phyloP scores from a whole-genome alignment of 1,140 invertebrate species.

The Leptopilina boulardi region DNA sequence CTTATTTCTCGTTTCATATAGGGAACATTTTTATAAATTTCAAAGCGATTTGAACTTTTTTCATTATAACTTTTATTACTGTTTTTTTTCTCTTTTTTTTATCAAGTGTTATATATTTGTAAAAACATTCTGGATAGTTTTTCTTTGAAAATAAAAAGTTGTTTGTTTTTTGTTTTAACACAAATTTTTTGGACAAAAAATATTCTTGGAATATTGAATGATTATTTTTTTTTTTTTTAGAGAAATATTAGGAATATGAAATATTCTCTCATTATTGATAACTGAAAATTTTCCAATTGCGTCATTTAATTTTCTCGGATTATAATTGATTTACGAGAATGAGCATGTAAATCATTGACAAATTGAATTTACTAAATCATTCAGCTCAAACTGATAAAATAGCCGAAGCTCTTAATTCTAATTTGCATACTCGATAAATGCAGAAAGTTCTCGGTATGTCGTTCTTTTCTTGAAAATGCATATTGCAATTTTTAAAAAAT shows the following conservation, averaged over 20 bases:
- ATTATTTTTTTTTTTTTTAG: too few species aligned
- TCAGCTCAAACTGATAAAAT: constrained; percentile 5
- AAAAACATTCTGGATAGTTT: too few species aligned
- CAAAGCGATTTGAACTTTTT: too few species aligned
- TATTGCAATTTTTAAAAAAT: neutral
- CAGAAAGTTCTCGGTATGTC: neutral
- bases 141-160: too few species aligned
- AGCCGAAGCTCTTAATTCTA: constrained; percentile 9
- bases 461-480: neutral
- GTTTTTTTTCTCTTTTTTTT: too few species aligned
- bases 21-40: too few species aligned
- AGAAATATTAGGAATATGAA: neutral
- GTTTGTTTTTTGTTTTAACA: too few species aligned
- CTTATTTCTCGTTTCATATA: too few species aligned
- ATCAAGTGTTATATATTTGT: too few species aligned
- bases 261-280: neutral
- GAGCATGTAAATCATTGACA: constrained; percentile 10
- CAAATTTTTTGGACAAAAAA: too few species aligned
- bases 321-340: constrained; percentile 11
- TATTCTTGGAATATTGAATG: too few species aligned
- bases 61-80: too few species aligned
- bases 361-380: constrained; percentile 18
- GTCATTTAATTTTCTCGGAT: constrained; percentile 17
- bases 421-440: neutral
- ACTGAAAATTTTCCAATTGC: neutral